Evolutionary conservation across 2,113 vertebrate species (phyloP), one percentile per base, ranked within the genome.

Genomic region (Corydoras sp.): DNA sequence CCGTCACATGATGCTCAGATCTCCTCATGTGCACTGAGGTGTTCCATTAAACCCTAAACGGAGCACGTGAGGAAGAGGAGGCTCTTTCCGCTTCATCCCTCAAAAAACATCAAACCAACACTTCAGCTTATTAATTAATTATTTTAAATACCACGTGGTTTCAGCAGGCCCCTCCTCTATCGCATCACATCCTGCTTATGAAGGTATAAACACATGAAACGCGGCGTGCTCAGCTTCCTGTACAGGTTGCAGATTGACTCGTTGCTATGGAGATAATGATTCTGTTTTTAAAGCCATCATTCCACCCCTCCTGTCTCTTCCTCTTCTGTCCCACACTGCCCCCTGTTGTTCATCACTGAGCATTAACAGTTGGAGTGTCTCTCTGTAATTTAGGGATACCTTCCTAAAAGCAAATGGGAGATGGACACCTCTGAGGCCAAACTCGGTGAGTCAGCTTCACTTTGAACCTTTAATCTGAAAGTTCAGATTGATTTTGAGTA

Each of bases 401-500:
- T 99, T 95, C 95, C 97, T 88, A 98, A 98, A 97, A 99, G 97
- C 95, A 99, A 98, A 95, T 99, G 97, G 96, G 97, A 99, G 93
- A 99, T 99, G 95, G 97, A 99, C 90, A 99, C 97, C 70, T 99
- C 97, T 84, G 97, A 98, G 88, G 97, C 95, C 78, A 98, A 97
- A 87, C 94, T 99, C 78, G 97, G 97, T 99, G 90, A 56, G 54
- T 14, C 51, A 12, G 10, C 11, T 12, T 14, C 11, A 3, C 10
- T 53, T 53, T 10, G 18, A 24, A 53, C 1, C 2, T 53, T 12
- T 53, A 53, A 10, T 53, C 3, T 53, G 3, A 53, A 53, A 10
- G 51, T 53, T 14, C 51, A 12, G 51, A 53, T 10, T 53, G 5
- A 53, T 4, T 10, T 53, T 53, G 9, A 12, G 3, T 53, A 8